phyloP scores from a whole-genome alignment of 2,797 vertebrate genomes.

The Poecilia velifera region DNA sequence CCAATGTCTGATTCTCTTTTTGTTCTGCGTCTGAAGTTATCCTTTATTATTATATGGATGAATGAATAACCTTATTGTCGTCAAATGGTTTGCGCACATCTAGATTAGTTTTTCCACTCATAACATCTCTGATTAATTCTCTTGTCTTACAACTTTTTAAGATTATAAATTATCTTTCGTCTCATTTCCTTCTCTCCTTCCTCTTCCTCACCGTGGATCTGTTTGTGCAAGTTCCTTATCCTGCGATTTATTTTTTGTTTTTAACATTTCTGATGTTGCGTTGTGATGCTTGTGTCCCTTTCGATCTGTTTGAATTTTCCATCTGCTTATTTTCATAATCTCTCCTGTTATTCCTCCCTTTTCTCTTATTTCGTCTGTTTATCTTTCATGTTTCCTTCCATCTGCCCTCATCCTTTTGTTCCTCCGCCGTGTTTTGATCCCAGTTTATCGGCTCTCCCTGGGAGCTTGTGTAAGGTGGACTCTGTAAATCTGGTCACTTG shows the following conservation, averaged over 20 bases:
- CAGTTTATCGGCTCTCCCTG: background rate
- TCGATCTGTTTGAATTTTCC: no score
- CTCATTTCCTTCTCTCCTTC: background rate
- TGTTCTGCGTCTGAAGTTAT: background rate
- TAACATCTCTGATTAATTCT: background rate
- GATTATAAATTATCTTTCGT: background rate
- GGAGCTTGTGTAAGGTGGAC: slow-evolving; percentile 44
- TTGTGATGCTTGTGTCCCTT: background rate
- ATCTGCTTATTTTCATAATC: background rate
- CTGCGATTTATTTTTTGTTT: background rate
- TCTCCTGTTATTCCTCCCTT: no score
- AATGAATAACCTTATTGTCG: background rate
- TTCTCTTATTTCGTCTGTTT: background rate
- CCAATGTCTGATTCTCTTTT: background rate
- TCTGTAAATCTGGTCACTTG: slow-evolving; percentile 34
- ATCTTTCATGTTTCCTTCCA: background rate
- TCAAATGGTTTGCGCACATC: background rate
- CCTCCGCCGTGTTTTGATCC: background rate
- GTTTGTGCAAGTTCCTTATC: background rate
- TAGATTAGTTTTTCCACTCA: background rate
- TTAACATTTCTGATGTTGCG: background rate
- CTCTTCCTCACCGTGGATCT: background rate
- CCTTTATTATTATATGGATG: background rate
- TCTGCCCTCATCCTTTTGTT: background rate
- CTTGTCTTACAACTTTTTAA: background rate